A percentile compares a stretch with the other conserved stretches of the same genome.
Conservation (phyloP, 2,113 vertebrate genomes). For the Colaptes auratus region DNA sequence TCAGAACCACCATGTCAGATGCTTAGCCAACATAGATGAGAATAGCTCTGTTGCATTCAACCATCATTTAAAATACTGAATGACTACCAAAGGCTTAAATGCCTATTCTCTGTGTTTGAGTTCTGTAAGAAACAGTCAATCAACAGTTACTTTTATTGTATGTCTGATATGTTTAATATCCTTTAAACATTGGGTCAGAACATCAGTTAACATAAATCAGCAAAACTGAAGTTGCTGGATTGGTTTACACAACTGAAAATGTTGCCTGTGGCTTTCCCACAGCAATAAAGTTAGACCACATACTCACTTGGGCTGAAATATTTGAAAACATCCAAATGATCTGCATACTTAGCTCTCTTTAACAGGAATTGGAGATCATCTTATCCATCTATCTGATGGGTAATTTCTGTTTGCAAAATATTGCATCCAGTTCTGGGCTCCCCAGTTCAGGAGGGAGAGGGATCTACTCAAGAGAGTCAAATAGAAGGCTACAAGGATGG, state of each 20-base stretch:
- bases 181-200: slow-evolving; percentile 40
- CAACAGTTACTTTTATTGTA: slow-evolving; percentile 3
- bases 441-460: no score
- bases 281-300: slow-evolving; percentile 62
- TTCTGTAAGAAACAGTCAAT: neutral
- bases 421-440: no score
- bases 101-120: neutral
- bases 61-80: slow-evolving; percentile 6
- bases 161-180: slow-evolving; percentile 28
- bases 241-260: slow-evolving; percentile 53
- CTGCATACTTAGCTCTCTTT: neutral
- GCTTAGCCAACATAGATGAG: neutral
- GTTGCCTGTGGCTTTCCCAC: slow-evolving; percentile 61
- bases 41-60: neutral
- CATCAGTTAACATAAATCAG: slow-evolving; percentile 54
- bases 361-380: slow-evolving; percentile 6
- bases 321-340: slow-evolving; percentile 37
- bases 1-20: neutral
- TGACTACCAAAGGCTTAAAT: neutral
- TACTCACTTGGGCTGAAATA: slow-evolving; percentile 53
- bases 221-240: slow-evolving; percentile 46
- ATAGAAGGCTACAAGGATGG: no score
- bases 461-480: no score
- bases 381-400: slow-evolving; percentile 7
- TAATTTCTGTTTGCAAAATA: neutral